Evolutionary conservation across 2,797 vertebrate species (phyloP), one percentile per base, ranked within the genome.

Genomic region (Characodon lateralis): DNA sequence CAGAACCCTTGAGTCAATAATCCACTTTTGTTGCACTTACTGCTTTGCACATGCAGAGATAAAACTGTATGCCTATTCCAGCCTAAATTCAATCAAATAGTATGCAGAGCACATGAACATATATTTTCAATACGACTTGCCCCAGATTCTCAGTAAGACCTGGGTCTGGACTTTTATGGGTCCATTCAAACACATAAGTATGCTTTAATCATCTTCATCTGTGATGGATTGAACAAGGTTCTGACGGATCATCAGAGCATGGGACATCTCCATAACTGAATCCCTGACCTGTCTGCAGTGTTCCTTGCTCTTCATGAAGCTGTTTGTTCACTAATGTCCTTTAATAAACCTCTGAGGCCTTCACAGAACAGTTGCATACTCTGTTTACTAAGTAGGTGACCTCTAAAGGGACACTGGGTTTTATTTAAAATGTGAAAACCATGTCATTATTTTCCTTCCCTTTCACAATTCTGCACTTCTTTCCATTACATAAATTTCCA

Each of bases 341-440:
- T 56, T 56, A 9, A 24, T 1, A 56, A 13, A 43, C 39, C 8
- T 43, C 65, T 3, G 10, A 68, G 39, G 22, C 39, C 5, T 43
- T 68, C 39, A n/a, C 39, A 43, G 65, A 43, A 13, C 2, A 24
- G 5, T 3, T 24, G 39, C 4, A 68, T 24, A 14, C 65, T 24
- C 22, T 68, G 39, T 43, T 68, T 68, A 68, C 65, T 10, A 56
- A 56, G 5, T 68, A 43, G 39, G 39, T n/a, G 39, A 68, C 39
- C 41, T 43, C 20, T 68, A 43, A 43, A 43, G 65, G 41, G 39
- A 43, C 22, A 35, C 39, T 43, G 39, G 65, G 39, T 43, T 68
- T 43, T 68, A 68, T n/a, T 59, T 59, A 13, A 59, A 59, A 59
- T 28, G n/a, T n/a, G 41, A 43, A 68, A 66, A 66, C 20, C 63